A percentile compares a stretch with the other conserved stretches of the same genome.
phyloP scores from a whole-genome alignment of 2,113 vertebrate species.

The Python bivittatus region DNA sequence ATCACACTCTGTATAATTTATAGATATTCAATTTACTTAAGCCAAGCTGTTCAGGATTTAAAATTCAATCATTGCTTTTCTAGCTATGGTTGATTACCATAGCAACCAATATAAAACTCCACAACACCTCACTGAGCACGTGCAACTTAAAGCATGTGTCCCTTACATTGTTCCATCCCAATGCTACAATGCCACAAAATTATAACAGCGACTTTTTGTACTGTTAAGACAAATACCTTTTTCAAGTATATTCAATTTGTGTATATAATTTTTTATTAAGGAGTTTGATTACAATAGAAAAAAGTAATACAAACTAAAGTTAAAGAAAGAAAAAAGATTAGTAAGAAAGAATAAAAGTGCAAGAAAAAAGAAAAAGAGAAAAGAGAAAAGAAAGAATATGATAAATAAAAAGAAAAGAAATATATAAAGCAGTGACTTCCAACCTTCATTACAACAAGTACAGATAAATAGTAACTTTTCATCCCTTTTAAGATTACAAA shows the following conservation, averaged over 20 bases:
- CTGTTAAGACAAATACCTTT: background rate
- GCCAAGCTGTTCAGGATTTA: background rate
- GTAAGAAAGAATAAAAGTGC: background rate
- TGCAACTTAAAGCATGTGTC: background rate
- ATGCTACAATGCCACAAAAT: background rate
- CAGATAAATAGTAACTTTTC: background rate
- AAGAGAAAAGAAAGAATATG: background rate
- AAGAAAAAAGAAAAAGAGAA: background rate
- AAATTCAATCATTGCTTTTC: background rate
- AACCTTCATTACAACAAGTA: background rate
- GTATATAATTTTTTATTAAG: background rate
- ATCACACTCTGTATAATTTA: background rate
- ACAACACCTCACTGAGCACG: background rate
- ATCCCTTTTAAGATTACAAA: too few relatives aligned
- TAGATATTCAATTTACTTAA: background rate
- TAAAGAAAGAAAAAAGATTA: background rate
- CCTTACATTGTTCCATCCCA: background rate
- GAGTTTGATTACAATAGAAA: background rate
- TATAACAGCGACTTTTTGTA: background rate
- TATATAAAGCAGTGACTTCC: background rate
- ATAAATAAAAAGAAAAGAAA: background rate
- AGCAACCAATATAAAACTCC: background rate
- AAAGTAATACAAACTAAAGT: background rate
- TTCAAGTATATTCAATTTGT: background rate
- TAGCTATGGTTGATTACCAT: background rate